Base-by-base conservation (phyloP, 2,113 vertebrate genomes). In the Sakesphorus luctuosus region DNA sequence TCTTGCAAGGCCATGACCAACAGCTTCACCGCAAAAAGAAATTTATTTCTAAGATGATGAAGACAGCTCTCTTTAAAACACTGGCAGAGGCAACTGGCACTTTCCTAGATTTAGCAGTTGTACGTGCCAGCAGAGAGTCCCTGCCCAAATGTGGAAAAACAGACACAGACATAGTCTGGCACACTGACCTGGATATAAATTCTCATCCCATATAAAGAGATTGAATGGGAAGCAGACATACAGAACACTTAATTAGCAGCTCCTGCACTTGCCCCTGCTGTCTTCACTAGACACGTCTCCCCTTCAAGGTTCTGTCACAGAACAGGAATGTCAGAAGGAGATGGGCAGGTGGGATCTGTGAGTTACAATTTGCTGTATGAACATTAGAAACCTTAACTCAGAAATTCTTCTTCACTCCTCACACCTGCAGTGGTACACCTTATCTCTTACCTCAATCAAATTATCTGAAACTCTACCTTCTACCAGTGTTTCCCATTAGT, bases 131-230 rank as follows among this genome's bases (percentile, higher is more conserved):
- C 33, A 79, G 58, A 90, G 3, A 91, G 53, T 49, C 44, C 72
- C 74, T 95, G 91, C 87, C 91, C 95, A 94, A 88, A 96, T 95
- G 93, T 93, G 93, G 95, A 93, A 88, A 83, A 94, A 87, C 3
- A 3, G 66, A 40, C 69, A 25, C 31, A 81, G 86, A 53, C 59
- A 71, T 25, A 89, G 46, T 69, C 74, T 95, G 95, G 89, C 91
- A 89, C 78, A 80, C 81, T 94, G 71, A 91, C 75, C 87, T 84
- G 46, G 26, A 90, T 85, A 67, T 47, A 78, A 87, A 87, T 88
- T 94, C 73, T 85, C 89, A 67, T 87, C 33, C 90, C 91, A 74
- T 94, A 95, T 93, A 91, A 93, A 95, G 77, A 75, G 33, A 38
- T 66, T 85, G 68, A 87, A 65, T n/a, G 33, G 46, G 67, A 94